Evolutionary conservation across 2,797 vertebrate genomes (phyloP), one percentile per base, ranked within the genome.

Genomic region (Australoheros facetus): DNA sequence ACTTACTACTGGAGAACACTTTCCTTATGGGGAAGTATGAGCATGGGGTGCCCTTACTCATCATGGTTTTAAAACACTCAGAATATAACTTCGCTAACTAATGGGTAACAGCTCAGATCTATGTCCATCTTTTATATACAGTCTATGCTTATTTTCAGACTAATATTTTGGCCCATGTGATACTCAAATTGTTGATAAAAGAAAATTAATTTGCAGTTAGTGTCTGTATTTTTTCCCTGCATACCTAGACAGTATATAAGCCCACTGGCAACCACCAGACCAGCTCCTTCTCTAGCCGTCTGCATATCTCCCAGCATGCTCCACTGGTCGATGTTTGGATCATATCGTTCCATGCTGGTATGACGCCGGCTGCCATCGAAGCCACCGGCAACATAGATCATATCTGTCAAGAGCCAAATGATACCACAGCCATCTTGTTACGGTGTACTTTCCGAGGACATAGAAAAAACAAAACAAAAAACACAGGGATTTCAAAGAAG

Each of bases 301-400:
- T 99, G 98, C 98, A 99, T 99, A 88, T 99, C 98, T 87, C 98
- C 98, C 92, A 99, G 93, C 98, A 99, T 99, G 85, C 98, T 99
- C 98, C 98, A 99, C 93, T 99, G 98, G 89, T 99, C 98, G 3
- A 99, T 99, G 91, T 99, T 99, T 0, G 98, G 98, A 93, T 99
- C 98, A 1, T 99, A 99, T 26, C 98, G 95, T 84, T 99, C 98
- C 98, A 99, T 99, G 56, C 98, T 99, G 81, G 98, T 99, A 83
- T 99, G 98, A 3, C 98, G 97, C 11, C 98, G 95, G 89, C 98
- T 99, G 10, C 98, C 98, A 7, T 99, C 98, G 23, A 99, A 99
- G 13, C 98, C 98, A 0, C 98, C 98, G 0, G 98, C 98, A 4
- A 99, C 98, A 8, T 99, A 99, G 88, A 99, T 99, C 98, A 99